phyloP scores from a whole-genome alignment of 2,797 vertebrate species.

The Synaphobranchus kaupii region DNA sequence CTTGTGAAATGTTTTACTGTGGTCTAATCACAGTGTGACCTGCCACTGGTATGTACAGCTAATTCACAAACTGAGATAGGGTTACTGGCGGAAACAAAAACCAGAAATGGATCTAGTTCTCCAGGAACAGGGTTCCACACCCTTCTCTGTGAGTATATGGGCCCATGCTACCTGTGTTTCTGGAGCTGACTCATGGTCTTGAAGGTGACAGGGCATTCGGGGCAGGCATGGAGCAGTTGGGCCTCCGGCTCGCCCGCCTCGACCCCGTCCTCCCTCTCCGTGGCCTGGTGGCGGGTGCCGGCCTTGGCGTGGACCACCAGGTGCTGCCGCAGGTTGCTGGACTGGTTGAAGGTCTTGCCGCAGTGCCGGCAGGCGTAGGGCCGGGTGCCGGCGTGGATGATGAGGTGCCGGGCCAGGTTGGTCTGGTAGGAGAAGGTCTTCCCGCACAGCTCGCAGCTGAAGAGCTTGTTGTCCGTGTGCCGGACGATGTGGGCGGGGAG shows the following conservation, averaged over 20 bases:
- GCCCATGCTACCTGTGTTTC: not conserved
- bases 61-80: no score
- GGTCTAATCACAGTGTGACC: no score
- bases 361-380: not conserved
- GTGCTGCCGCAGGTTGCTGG: slow-evolving; percentile 18
- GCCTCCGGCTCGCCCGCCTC: not conserved
- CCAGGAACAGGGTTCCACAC: no score
- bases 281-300: not conserved
- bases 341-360: slow-evolving; percentile 17
- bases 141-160: not conserved
- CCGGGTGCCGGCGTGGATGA: slow-evolving; percentile 3
- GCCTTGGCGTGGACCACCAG: slow-evolving; percentile 12
- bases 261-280: no score
- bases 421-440: slow-evolving; percentile 30
- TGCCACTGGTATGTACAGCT: no score
- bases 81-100: no score
- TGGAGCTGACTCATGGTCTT: slow-evolving; percentile 49
- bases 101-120: no score
- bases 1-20: no score
- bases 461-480: slow-evolving; percentile 66
- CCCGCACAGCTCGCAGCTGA: slow-evolving; percentile 61
- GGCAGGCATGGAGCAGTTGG: slow-evolving; percentile 62
- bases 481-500: slow-evolving; percentile 67
- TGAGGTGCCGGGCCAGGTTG: slow-evolving; percentile 14
- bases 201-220: slow-evolving; percentile 67